These are phyloP conservation scores for Anoura caudifer DNA, from an alignment of 2,113 vertebrate species.

Conservation along the genomic window DNA sequence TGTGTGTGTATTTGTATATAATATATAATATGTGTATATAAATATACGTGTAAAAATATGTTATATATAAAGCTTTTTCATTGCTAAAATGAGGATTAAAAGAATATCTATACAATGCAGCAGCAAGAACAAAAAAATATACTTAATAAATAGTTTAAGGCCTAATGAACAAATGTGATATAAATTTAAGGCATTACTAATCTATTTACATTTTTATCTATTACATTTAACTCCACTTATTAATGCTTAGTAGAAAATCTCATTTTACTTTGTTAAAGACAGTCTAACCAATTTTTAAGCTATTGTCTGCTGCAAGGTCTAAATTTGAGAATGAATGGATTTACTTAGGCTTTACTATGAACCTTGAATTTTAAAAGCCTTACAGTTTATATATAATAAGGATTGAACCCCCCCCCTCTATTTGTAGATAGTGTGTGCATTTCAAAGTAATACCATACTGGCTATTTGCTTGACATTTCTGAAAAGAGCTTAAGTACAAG, in stretches of 20 bases:
- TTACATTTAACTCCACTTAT: constrained; percentile 40
- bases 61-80: background rate
- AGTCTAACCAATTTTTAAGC: constrained; percentile 45
- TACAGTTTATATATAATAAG: constrained; percentile 52
- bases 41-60: background rate
- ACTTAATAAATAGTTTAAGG: background rate
- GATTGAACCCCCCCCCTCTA: background rate
- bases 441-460: constrained; percentile 3
- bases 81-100: constrained; percentile 26
- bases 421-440: constrained; percentile 12
- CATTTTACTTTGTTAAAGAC: constrained; percentile 35
- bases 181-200: background rate
- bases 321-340: constrained; percentile 53
- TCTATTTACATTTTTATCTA: constrained; percentile 40
- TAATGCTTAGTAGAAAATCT: constrained; percentile 26
- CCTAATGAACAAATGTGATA: background rate
- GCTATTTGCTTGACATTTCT: constrained; percentile 55
- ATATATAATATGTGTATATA: background rate
- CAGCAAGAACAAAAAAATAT: background rate
- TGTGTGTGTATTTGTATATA: background rate
- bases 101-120: background rate
- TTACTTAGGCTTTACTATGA: constrained; percentile 46
- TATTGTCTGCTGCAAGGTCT: constrained; percentile 29
- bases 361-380: constrained; percentile 45
- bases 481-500: background rate